Conservation (phyloP, 2,113 vertebrate species). For the Plecotus auritus region DNA sequence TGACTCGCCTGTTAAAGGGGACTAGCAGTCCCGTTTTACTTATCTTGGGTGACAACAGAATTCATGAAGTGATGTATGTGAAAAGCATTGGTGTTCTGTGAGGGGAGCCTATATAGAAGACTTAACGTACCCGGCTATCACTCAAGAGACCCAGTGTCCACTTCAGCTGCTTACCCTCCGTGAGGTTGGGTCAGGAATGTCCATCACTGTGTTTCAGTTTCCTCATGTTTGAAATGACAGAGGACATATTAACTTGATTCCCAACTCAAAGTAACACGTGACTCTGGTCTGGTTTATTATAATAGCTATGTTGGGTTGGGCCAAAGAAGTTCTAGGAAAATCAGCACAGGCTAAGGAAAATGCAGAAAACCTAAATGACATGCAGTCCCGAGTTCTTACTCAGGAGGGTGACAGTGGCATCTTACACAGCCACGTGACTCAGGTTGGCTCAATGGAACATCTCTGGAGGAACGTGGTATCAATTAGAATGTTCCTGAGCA, state of each 20-base stretch:
- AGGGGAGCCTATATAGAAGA: not conserved
- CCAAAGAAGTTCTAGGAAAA: not conserved
- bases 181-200: not conserved
- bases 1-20: not conserved
- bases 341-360: not conserved
- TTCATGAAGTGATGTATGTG: not conserved
- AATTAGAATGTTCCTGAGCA: slow-evolving; percentile 43
- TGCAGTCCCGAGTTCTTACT: not conserved
- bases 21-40: not conserved
- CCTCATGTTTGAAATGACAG: not conserved
- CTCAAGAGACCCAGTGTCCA: not conserved
- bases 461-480: slow-evolving; percentile 43
- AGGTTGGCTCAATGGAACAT: not conserved
- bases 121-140: not conserved
- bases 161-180: not conserved
- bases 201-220: not conserved
- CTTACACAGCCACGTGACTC: not conserved
- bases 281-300: not conserved
- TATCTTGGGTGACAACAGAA: not conserved
- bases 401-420: not conserved
- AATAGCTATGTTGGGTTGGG: not conserved
- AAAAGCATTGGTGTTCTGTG: not conserved
- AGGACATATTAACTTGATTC: not conserved
- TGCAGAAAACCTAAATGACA: not conserved
- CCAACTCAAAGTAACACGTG: not conserved